These are phyloP conservation scores for Shinisaurus crocodilurus DNA, from an alignment of 2,113 vertebrate genomes.

Conservation along the genomic window DNA sequence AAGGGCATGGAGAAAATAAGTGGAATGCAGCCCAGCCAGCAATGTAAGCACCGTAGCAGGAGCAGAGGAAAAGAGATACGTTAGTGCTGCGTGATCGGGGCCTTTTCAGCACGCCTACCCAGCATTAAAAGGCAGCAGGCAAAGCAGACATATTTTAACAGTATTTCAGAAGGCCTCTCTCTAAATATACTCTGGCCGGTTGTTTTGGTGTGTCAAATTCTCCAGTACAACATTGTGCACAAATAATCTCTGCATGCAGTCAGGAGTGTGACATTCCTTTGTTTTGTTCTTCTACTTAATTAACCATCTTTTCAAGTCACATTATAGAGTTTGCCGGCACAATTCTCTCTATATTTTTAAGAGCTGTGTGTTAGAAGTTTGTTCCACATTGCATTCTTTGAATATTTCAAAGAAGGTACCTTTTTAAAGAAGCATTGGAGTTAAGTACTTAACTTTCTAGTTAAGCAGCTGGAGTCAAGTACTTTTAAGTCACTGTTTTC, in stretches of 20 bases:
- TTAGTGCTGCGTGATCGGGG: neutral
- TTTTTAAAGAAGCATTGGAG: neutral
- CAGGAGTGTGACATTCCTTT: too few species aligned
- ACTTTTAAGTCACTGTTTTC: neutral
- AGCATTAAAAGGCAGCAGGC: constrained; percentile 3
- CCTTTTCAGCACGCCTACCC: neutral
- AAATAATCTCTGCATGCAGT: neutral
- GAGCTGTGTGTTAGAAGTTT: neutral
- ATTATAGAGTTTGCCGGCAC: neutral
- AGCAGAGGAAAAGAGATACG: neutral
- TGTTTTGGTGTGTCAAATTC: neutral
- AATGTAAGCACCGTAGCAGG: neutral
- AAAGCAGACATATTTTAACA: neutral
- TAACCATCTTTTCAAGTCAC: constrained; percentile 45
- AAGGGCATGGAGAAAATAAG: constrained; percentile 3
- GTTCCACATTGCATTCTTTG: too few species aligned
- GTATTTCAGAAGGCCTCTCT: neutral
- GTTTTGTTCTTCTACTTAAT: constrained; percentile 36
- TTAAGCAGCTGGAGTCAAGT: neutral
- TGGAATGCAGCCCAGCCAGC: constrained; percentile 3
- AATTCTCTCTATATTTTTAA: neutral
- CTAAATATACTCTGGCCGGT: neutral
- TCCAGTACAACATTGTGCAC: neutral
- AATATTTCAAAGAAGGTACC: neutral
- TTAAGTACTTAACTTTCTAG: neutral